A percentile compares a stretch with the other conserved stretches of the same genome.
phyloP scores from a whole-genome alignment of 2,797 vertebrate genomes.

The Smutsia temminckii region DNA sequence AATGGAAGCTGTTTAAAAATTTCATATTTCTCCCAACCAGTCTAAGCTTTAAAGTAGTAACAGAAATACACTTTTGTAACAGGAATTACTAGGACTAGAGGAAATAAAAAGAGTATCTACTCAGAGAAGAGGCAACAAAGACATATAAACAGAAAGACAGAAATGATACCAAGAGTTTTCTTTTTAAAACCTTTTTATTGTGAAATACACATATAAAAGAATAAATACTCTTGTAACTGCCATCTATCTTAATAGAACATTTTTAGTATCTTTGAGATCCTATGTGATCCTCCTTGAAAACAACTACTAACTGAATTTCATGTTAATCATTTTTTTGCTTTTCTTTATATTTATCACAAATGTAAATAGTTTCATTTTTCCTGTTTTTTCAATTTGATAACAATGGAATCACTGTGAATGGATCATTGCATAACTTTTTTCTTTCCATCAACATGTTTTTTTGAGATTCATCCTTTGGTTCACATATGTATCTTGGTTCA shows the following conservation, averaged over 20 bases:
- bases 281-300: slow-evolving; percentile 11
- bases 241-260: background rate
- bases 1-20: slow-evolving; percentile 49
- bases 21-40: background rate
- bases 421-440: background rate
- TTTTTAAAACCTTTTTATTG: background rate
- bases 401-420: background rate
- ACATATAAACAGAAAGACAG: slow-evolving; percentile 29
- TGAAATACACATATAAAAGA: background rate
- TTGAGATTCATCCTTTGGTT: slow-evolving; percentile 29
- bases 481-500: background rate
- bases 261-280: slow-evolving; percentile 7
- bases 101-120: slow-evolving; percentile 43
- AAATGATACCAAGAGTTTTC: background rate
- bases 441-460: background rate
- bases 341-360: slow-evolving; percentile 41
- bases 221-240: background rate
- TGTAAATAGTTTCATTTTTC: slow-evolving; percentile 26
- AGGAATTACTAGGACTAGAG: slow-evolving; percentile 41
- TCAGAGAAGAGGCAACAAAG: background rate
- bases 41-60: background rate
- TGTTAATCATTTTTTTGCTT: slow-evolving; percentile 40
- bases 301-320: slow-evolving; percentile 27
- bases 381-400: slow-evolving; percentile 9
- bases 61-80: slow-evolving; percentile 10